Evolutionary conservation across 1,140 invertebrate genomes (phyloP).

Genomic region (Hylaeus volcanicus): DNA sequence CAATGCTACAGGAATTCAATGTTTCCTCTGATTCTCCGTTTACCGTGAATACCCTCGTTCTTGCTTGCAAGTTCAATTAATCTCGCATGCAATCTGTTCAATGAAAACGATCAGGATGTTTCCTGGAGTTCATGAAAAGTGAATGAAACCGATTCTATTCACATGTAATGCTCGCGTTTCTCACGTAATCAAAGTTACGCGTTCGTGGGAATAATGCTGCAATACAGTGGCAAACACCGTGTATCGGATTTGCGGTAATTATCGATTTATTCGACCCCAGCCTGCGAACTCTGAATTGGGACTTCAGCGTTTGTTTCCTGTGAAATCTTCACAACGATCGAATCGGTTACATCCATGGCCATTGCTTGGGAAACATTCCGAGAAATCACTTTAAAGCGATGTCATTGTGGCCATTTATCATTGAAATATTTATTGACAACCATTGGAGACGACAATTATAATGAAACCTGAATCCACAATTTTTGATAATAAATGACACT

Average conservation of each 20-base stretch:
- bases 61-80: background rate
- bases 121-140: constrained; percentile 20
- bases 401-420: too few relatives aligned
- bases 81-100: background rate
- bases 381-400: too few relatives aligned
- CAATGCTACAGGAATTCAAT: background rate
- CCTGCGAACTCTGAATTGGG: background rate
- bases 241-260: constrained; percentile 18
- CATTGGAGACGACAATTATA: too few relatives aligned
- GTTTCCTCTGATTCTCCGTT: background rate
- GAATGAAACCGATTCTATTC: constrained; percentile 30
- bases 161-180: constrained; percentile 1
- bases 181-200: constrained; percentile 38
- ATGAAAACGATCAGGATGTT: constrained; percentile 1
- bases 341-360: too few relatives aligned
- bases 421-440: too few relatives aligned
- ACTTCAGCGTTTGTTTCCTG: background rate
- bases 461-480: too few relatives aligned
- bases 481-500: too few relatives aligned
- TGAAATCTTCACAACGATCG: background rate
- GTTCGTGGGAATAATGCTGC: constrained; percentile 21
- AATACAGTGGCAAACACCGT: constrained; percentile 8
- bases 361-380: too few relatives aligned
- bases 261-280: constrained; percentile 11
- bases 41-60: background rate